phyloP scores from a whole-genome alignment of 2,888 invertebrate species.

The Polydrusus pterygomalis region DNA sequence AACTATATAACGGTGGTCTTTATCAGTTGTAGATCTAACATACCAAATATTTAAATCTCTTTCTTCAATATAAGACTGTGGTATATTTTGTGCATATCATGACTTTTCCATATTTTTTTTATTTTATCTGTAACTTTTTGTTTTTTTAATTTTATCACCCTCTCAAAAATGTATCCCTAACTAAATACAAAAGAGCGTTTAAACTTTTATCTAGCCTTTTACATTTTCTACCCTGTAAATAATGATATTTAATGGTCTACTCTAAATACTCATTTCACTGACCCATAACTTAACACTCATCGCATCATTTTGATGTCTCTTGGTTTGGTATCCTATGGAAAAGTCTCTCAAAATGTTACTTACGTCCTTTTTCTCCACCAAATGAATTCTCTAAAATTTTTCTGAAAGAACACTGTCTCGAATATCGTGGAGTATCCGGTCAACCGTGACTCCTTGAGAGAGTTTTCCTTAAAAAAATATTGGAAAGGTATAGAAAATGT shows the following conservation, averaged over 20 bases:
- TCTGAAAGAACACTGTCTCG: neutral
- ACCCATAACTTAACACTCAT: conserved; percentile 30
- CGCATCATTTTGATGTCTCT: conserved; percentile 21
- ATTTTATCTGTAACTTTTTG: conserved; percentile 32
- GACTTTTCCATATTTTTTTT: conserved; percentile 28
- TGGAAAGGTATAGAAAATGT: neutral
- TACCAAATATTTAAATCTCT: conserved; percentile 29
- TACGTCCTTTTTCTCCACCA: conserved; percentile 34
- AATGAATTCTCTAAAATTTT: conserved; percentile 12
- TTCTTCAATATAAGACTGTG: neutral
- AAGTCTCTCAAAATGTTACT: conserved; percentile 19
- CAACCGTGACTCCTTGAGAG: conserved; percentile 18
- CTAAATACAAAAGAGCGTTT: conserved; percentile 57
- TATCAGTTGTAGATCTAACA: conserved; percentile 28
- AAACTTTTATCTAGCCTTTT: conserved; percentile 59
- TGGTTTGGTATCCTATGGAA: conserved; percentile 21
- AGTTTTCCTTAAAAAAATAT: conserved; percentile 23
- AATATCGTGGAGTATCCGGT: conserved; percentile 8
- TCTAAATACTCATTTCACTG: conserved; percentile 50
- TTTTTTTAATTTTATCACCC: conserved; percentile 52
- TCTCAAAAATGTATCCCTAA: conserved; percentile 58
- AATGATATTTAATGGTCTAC: conserved; percentile 58
- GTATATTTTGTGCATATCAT: conserved; percentile 8
- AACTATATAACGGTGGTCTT: conserved; percentile 33
- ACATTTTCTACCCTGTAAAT: conserved; percentile 57